Conservation (phyloP, 2,888 invertebrate species). For the Caenorhabditis afra region DNA sequence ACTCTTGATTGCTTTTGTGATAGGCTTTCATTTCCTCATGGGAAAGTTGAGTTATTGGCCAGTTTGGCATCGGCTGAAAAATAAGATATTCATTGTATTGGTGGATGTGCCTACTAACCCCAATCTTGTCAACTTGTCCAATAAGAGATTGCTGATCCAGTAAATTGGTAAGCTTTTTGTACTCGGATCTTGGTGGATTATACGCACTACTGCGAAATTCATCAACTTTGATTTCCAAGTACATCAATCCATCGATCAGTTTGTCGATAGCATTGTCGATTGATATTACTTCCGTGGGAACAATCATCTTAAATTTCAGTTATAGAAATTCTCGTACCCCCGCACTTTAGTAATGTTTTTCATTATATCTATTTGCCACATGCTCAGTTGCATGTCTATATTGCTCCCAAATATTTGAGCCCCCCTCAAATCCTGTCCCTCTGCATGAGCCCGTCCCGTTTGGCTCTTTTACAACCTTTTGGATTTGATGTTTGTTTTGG, state of each 20-base stretch:
- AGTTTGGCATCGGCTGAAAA: slow-evolving; percentile 59
- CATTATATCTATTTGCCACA: slow-evolving; percentile 2
- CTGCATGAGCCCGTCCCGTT: too few relatives aligned
- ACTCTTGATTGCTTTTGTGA: slow-evolving; percentile 8
- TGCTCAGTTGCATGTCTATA: too few relatives aligned
- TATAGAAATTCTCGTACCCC: neutral
- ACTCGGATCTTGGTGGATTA: slow-evolving; percentile 53
- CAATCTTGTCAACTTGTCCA: slow-evolving; percentile 47
- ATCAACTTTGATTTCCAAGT: slow-evolving; percentile 65
- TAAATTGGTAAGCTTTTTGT: slow-evolving; percentile 17
- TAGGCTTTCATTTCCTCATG: slow-evolving; percentile 32
- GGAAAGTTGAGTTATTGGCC: slow-evolving; percentile 39
- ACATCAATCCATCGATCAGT: slow-evolving; percentile 64
- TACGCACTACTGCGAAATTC: slow-evolving; percentile 61
- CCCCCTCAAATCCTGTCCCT: too few relatives aligned
- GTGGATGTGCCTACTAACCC: slow-evolving; percentile 54
- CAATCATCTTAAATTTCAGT: slow-evolving; percentile 13
- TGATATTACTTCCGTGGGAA: slow-evolving; percentile 38
- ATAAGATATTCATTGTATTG: neutral
- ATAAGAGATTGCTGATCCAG: slow-evolving; percentile 42
- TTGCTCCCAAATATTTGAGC: too few relatives aligned
- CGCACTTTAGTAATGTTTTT: neutral
- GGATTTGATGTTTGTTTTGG: slow-evolving; percentile 42
- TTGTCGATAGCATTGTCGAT: slow-evolving; percentile 45
- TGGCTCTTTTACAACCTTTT: slow-evolving; percentile 22